These are phyloP conservation scores for Pygocentrus nattereri DNA, from an alignment of 2,797 vertebrate genomes.

Conservation along the genomic window DNA sequence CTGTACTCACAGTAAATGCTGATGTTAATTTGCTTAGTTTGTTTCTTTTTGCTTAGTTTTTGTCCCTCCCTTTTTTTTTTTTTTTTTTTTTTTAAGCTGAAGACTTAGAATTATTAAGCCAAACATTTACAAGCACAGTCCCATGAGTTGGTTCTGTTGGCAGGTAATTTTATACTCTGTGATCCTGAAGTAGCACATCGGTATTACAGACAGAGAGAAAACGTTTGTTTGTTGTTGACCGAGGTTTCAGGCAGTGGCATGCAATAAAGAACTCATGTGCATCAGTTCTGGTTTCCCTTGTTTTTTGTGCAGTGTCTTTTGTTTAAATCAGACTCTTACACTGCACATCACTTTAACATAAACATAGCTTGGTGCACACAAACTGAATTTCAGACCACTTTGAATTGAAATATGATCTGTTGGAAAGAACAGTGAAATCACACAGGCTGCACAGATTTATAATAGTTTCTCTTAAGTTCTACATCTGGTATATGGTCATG, in stretches of 20 bases:
- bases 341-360: too few species aligned
- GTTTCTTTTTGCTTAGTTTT: neutral
- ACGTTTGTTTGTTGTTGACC: conserved; percentile 16
- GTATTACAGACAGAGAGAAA: conserved; percentile 50
- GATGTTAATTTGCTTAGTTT: too few species aligned
- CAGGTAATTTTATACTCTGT: neutral
- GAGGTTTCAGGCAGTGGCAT: conserved; percentile 64
- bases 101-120: neutral
- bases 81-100: conserved; percentile 26
- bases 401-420: neutral
- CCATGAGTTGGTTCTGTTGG: neutral
- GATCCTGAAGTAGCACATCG: conserved; percentile 27
- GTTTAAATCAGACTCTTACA: neutral
- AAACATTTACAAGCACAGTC: neutral
- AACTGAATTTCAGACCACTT: neutral
- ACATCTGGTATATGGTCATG: neutral
- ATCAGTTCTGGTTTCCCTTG: conserved; percentile 51
- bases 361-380: neutral
- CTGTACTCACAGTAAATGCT: neutral
- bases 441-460: neutral
- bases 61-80: neutral
- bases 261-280: conserved; percentile 76
- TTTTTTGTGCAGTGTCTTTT: neutral
- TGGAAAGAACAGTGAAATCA: too few species aligned
- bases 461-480: neutral